Percentiles rank a stretch among this genome's conserved stretches.
Evolutionary conservation across 2,888 invertebrate species (phyloP).

Genomic region (Girardia tigrina): DNA sequence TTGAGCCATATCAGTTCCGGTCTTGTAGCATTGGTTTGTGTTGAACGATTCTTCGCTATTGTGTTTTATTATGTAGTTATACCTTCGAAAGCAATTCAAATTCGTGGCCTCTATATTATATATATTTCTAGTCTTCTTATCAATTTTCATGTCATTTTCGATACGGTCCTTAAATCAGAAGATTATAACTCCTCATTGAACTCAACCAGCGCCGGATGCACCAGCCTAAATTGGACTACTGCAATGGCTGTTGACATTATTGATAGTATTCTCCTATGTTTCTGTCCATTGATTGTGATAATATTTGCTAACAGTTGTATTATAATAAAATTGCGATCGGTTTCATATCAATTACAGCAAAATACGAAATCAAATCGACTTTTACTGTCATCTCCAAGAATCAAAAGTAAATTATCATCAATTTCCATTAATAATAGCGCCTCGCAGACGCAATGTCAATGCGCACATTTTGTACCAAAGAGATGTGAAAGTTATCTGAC

Average conservation of each 20-base stretch:
- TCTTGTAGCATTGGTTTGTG: slow-evolving; percentile 26
- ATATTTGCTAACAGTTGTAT: neutral
- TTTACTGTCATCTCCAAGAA: neutral
- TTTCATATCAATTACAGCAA: neutral
- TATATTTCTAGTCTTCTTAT: slow-evolving; percentile 23
- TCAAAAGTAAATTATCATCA: neutral
- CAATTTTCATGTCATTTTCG: slow-evolving; percentile 27
- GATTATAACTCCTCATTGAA: neutral
- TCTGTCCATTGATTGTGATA: neutral
- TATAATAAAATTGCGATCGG: slow-evolving; percentile 11
- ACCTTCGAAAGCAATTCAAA: neutral
- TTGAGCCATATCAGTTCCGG: slow-evolving; percentile 24
- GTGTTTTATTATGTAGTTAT: neutral
- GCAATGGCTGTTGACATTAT: slow-evolving; percentile 6
- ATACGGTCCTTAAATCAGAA: slow-evolving; percentile 7
- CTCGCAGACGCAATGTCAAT: neutral
- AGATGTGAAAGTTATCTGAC: neutral
- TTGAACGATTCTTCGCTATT: slow-evolving; percentile 27
- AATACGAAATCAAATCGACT: neutral
- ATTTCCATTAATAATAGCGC: neutral
- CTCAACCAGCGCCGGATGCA: neutral
- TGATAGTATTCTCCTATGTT: neutral
- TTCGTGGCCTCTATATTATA: slow-evolving; percentile 1
- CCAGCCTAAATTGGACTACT: neutral
- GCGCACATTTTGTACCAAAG: neutral